Evolutionary conservation across 1,140 invertebrate genomes (phyloP).

Genomic region (Ceratina japonica): DNA sequence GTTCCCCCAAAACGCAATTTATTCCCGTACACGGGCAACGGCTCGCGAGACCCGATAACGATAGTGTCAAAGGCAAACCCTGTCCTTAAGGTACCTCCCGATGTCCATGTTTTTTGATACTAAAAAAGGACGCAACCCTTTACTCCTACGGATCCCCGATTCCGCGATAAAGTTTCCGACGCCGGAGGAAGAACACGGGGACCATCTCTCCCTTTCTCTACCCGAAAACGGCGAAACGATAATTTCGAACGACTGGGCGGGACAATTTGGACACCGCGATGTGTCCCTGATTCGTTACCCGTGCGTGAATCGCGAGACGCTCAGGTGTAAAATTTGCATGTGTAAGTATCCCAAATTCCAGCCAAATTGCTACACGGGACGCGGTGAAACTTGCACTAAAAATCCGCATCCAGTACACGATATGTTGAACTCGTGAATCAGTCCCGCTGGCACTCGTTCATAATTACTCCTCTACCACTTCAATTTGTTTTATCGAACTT

Average conservation of each 20-base stretch:
- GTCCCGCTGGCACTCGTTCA: not conserved
- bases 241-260: not conserved
- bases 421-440: not conserved
- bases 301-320: not conserved
- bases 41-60: conserved; percentile 3
- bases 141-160: not conserved
- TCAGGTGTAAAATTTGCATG: conserved; percentile 20
- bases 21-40: not conserved
- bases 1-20: conserved; percentile 3
- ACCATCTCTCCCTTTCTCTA: not conserved
- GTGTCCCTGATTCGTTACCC: conserved; percentile 3
- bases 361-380: conserved; percentile 31
- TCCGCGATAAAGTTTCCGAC: conserved; percentile 15
- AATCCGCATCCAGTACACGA: conserved; percentile 19
- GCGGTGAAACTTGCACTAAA: conserved; percentile 32
- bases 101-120: not conserved
- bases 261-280: conserved; percentile 2
- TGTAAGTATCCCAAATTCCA: conserved; percentile 44
- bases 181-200: not conserved
- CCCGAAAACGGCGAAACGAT: conserved; percentile 5
- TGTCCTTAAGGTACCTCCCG: not conserved
- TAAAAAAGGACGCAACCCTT: not conserved
- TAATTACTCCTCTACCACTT: no score
- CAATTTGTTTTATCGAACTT: no score
- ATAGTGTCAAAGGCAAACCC: not conserved